Conservation (phyloP, 2,888 invertebrate species). For the Leptopilina syphax region DNA sequence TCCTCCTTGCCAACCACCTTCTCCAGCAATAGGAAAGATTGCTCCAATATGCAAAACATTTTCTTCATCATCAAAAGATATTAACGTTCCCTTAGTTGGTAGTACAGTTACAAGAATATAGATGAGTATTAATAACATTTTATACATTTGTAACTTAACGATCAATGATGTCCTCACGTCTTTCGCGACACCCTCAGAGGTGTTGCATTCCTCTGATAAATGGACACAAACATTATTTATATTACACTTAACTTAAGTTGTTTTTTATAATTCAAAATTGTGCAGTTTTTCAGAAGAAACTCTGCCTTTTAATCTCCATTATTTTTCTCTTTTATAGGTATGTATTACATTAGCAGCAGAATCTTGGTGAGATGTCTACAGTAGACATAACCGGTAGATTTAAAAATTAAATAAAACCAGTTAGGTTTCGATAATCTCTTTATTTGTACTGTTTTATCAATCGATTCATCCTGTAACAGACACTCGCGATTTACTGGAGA, state of each 20-base stretch:
- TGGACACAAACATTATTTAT: constrained; percentile 20
- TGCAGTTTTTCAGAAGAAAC: constrained; percentile 14
- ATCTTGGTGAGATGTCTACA: neutral
- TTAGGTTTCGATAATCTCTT: neutral
- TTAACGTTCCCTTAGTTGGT: constrained; percentile 62
- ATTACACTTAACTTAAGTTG: neutral
- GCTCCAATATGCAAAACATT: constrained; percentile 96
- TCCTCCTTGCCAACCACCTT: constrained; percentile 99
- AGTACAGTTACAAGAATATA: constrained; percentile 56
- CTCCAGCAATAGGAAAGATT: constrained; percentile 97
- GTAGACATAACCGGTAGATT: neutral
- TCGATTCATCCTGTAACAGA: constrained; percentile 10
- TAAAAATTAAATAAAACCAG: neutral
- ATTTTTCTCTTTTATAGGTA: constrained; percentile 34
- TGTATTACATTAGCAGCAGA: neutral
- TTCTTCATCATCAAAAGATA: constrained; percentile 76
- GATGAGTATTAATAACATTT: constrained; percentile 55
- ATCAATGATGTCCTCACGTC: constrained; percentile 25
- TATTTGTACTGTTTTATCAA: neutral
- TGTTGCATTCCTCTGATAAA: constrained; percentile 19
- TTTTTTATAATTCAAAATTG: neutral
- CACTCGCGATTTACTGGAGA: neutral
- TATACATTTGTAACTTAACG: constrained; percentile 35
- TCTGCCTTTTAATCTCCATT: constrained; percentile 41
- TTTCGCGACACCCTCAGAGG: neutral